phyloP scores from a whole-genome alignment of 1,140 invertebrate genomes.

The Formica exsecta region DNA sequence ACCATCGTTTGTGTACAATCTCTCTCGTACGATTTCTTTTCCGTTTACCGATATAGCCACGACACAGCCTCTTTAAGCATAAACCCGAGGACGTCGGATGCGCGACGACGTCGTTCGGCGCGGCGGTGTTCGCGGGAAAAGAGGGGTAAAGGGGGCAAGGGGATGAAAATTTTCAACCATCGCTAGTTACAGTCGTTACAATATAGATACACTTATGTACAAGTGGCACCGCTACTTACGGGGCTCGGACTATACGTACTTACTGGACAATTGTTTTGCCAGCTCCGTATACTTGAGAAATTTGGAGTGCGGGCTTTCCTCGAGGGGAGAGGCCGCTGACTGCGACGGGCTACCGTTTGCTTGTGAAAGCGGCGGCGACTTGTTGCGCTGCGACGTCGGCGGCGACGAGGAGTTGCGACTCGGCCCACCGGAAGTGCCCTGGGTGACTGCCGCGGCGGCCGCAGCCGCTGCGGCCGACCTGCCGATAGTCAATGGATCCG shows the following conservation, averaged over 20 bases:
- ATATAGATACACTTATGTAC: slow-evolving; percentile 87
- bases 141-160: background rate
- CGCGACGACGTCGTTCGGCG: slow-evolving; percentile 51
- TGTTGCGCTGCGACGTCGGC: slow-evolving; percentile 84
- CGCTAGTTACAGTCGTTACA: slow-evolving; percentile 81
- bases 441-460: slow-evolving; percentile 85
- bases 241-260: slow-evolving; percentile 93
- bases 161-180: slow-evolving; percentile 66
- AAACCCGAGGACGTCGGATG: slow-evolving; percentile 53
- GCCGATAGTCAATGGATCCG: slow-evolving; percentile 89
- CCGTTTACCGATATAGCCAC: slow-evolving; percentile 35
- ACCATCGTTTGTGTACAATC: background rate
- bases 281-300: slow-evolving; percentile 98
- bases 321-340: slow-evolving; percentile 88
- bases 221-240: slow-evolving; percentile 86
- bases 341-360: slow-evolving; percentile 86
- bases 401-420: slow-evolving; percentile 80
- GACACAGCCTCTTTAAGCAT: slow-evolving; percentile 65
- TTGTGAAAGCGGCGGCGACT: slow-evolving; percentile 86
- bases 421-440: slow-evolving; percentile 84
- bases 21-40: background rate
- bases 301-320: slow-evolving; percentile 98
- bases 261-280: slow-evolving; percentile 97
- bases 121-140: slow-evolving; percentile 58
- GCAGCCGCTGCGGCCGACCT: slow-evolving; percentile 85